Conservation (phyloP, 1,140 invertebrate species). For the Elymnias hypermnestra region DNA sequence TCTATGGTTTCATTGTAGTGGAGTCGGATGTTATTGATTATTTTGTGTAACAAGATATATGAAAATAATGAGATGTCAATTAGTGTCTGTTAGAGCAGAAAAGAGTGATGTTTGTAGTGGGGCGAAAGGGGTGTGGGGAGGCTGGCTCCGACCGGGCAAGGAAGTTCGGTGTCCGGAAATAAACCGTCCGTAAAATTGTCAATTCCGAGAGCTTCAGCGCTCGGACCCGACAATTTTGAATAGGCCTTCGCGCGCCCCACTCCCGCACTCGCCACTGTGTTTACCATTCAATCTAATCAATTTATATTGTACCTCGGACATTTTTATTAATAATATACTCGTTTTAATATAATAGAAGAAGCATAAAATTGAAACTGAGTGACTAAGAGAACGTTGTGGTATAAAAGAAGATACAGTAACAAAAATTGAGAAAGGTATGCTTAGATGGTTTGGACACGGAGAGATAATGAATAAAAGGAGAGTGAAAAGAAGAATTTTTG, state of each 20-base stretch:
- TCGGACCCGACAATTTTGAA: constrained; percentile 58
- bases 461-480: no score
- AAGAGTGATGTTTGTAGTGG: constrained; percentile 20
- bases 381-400: no score
- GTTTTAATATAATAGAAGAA: no score
- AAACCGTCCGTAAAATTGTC: constrained; percentile 80
- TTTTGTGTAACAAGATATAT: background rate
- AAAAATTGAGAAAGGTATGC: no score
- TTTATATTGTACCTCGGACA: no score
- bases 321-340: no score
- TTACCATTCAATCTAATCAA: no score
- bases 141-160: constrained; percentile 53
- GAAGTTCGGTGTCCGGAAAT: constrained; percentile 73
- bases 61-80: constrained; percentile 19
- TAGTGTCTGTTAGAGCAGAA: constrained; percentile 9
- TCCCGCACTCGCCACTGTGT: background rate
- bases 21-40: background rate
- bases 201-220: constrained; percentile 73
- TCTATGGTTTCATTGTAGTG: background rate
- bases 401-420: no score
- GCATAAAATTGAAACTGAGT: no score
- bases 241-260: constrained; percentile 23
- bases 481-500: no score
- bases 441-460: no score
- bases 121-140: constrained; percentile 34